phyloP scores from a whole-genome alignment of 2,888 invertebrate species.

The Machimus atricapillus region DNA sequence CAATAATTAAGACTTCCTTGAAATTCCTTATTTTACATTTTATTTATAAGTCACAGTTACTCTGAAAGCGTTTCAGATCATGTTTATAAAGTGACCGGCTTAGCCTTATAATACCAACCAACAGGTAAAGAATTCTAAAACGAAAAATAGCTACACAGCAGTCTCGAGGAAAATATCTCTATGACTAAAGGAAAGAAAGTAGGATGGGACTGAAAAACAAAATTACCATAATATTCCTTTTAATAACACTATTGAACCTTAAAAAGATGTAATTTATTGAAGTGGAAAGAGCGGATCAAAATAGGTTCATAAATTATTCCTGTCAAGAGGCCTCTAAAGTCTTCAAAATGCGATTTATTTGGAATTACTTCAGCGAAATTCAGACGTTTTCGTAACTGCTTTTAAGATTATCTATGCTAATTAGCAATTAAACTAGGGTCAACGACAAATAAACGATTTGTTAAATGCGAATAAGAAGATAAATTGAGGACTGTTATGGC shows the following conservation, averaged over 20 bases:
- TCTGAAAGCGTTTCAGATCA: no score
- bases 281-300: not conserved
- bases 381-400: not conserved
- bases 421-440: not conserved
- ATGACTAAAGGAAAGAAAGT: no score
- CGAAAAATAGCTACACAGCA: no score
- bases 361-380: not conserved
- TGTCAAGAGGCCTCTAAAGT: not conserved
- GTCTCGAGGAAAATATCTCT: no score
- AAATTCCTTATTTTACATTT: no score
- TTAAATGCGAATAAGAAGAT: not conserved
- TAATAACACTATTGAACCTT: not conserved
- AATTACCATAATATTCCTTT: no score
- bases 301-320: not conserved
- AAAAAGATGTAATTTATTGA: not conserved
- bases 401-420: not conserved
- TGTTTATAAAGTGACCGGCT: no score
- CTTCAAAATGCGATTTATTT: not conserved
- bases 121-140: no score
- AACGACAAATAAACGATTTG: not conserved
- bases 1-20: no score
- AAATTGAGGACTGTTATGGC: not conserved
- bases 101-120: no score
- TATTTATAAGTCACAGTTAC: no score
- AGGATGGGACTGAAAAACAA: no score